Evolutionary conservation across 2,888 invertebrate species (phyloP).

Genomic region (Acrocyrtus sp.): DNA sequence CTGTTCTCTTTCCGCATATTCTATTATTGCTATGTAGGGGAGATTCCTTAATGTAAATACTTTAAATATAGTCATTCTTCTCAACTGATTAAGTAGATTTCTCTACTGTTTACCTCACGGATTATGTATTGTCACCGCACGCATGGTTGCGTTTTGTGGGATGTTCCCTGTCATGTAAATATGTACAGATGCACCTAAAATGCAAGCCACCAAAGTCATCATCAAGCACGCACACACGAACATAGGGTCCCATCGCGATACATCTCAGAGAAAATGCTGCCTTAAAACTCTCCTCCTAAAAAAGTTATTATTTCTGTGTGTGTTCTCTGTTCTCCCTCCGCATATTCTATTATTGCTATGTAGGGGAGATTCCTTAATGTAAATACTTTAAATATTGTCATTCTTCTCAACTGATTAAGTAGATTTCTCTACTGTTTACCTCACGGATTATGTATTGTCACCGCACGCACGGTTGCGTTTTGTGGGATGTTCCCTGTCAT

Average conservation of each 20-base stretch:
- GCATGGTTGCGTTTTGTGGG: no score
- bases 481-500: no score
- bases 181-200: no score
- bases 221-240: conserved; percentile 36
- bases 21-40: background rate
- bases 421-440: conserved; percentile 39
- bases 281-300: no score
- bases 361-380: conserved; percentile 18
- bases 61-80: conserved; percentile 19
- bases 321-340: no score
- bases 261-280: no score
- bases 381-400: conserved; percentile 28
- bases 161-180: no score
- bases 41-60: conserved; percentile 30
- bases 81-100: conserved; percentile 5
- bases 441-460: conserved; percentile 49
- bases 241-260: conserved; percentile 24
- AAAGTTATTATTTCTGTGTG: no score
- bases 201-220: conserved; percentile 37
- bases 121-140: conserved; percentile 52
- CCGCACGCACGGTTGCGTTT: conserved; percentile 45
- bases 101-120: conserved; percentile 44
- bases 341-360: no score
- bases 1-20: no score
- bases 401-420: conserved; percentile 8